A percentile compares a stretch with the other conserved stretches of the same genome.
These are phyloP conservation scores for Nasonovia ribisnigri DNA, from an alignment of 2,888 invertebrate species.

Conservation along the genomic window DNA sequence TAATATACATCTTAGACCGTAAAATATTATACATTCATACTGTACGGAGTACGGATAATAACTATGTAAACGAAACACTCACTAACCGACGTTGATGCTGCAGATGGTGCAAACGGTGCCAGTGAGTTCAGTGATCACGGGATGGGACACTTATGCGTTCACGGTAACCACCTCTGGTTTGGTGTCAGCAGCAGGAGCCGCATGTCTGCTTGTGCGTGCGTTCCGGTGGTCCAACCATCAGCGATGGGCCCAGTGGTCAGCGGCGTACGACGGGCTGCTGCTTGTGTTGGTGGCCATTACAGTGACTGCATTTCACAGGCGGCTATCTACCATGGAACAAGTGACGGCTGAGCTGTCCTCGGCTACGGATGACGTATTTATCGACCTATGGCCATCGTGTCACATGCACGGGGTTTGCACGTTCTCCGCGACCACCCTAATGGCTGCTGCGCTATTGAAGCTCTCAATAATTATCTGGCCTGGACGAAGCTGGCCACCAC, in stretches of 20 bases:
- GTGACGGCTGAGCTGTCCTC: not conserved
- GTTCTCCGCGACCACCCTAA: not conserved
- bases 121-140: not conserved
- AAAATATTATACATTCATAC: no score
- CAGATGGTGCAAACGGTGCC: not conserved
- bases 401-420: not conserved
- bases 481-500: no score
- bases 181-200: not conserved
- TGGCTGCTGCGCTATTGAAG: not conserved
- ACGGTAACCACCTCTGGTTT: not conserved
- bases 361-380: not conserved
- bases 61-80: not conserved
- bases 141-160: slow-evolving; percentile 34
- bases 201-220: not conserved
- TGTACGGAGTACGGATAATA: no score
- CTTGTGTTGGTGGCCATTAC: not conserved
- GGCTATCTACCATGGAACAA: not conserved
- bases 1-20: no score
- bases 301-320: not conserved
- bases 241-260: not conserved
- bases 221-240: not conserved
- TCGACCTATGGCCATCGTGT: slow-evolving; percentile 8
- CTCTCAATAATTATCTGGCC: not conserved
- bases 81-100: not conserved
- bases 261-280: not conserved